Conservation (phyloP, 2,888 invertebrate species). For the Bombyx huttoni region DNA sequence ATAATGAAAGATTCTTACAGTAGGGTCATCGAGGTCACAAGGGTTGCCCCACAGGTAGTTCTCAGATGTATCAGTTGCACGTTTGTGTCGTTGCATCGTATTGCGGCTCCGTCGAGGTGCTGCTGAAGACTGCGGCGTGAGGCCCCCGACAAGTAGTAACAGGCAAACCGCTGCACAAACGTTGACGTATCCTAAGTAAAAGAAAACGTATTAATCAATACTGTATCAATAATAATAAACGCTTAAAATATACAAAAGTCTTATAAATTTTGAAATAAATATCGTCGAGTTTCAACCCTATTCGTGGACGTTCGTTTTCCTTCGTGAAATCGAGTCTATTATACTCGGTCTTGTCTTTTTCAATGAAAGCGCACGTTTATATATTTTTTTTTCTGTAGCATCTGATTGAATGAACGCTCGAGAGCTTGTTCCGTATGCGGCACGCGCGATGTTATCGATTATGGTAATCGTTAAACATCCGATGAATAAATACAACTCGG, state of each 20-base stretch:
- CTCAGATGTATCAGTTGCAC: slow-evolving; percentile 24
- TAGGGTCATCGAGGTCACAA: slow-evolving; percentile 39
- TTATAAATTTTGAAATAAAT: not conserved
- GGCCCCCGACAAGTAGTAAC: slow-evolving; percentile 48
- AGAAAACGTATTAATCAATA: not conserved
- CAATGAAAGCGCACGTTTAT: slow-evolving; percentile 16
- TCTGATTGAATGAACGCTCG: slow-evolving; percentile 42
- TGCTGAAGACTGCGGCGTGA: slow-evolving; percentile 49
- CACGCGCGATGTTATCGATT: slow-evolving; percentile 64
- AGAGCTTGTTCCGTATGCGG: slow-evolving; percentile 58
- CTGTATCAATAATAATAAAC: no score
- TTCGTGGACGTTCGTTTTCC: not conserved
- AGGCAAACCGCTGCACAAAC: slow-evolving; percentile 61
- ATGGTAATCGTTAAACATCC: slow-evolving; percentile 69
- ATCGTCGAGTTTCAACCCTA: not conserved
- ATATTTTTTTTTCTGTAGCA: slow-evolving; percentile 23
- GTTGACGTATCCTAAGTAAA: slow-evolving; percentile 57
- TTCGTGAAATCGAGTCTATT: not conserved
- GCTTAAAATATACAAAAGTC: no score
- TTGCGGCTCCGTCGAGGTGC: slow-evolving; percentile 41
- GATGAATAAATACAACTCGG: slow-evolving; percentile 66
- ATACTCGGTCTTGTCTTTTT: slow-evolving; percentile 4
- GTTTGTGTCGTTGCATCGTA: slow-evolving; percentile 39
- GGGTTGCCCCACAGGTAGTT: slow-evolving; percentile 52
- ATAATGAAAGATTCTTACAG: slow-evolving; percentile 18